A percentile compares a stretch with the other conserved stretches of the same genome.
Conservation (phyloP, 2,113 vertebrate species). For the Archilochus colubris region DNA sequence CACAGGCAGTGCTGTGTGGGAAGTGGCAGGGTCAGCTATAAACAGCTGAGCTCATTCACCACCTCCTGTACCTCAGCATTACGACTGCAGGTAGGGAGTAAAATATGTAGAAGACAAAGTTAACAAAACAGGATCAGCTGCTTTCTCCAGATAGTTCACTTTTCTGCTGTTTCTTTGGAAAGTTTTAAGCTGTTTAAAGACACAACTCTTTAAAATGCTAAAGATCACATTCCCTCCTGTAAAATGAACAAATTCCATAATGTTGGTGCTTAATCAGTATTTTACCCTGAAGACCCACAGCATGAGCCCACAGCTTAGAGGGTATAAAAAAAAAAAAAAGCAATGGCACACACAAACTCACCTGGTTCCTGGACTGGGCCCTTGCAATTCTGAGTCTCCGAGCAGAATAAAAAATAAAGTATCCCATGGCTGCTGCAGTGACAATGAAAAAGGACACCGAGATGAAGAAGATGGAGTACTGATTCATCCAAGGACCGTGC, state of each 20-base stretch:
- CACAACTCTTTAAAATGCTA: background rate
- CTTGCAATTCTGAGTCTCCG: constrained; percentile 79
- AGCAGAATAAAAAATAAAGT: constrained; percentile 88
- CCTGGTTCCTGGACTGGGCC: constrained; percentile 82
- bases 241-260: background rate
- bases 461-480: constrained; percentile 88
- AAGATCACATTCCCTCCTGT: background rate
- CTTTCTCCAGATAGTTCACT: background rate
- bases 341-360: constrained; percentile 48
- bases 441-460: constrained; percentile 87
- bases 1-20: background rate
- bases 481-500: constrained; percentile 81
- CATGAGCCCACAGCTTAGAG: too few relatives aligned
- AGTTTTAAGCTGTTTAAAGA: background rate
- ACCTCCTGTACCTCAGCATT: background rate
- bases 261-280: background rate
- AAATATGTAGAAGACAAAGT: background rate
- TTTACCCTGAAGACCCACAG: background rate
- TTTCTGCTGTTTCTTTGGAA: background rate
- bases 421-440: constrained; percentile 85
- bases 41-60: background rate
- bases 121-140: background rate
- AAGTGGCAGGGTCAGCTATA: constrained; percentile 13
- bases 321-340: background rate
- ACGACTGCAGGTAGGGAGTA: background rate